Base-by-base conservation (phyloP, 1,140 invertebrate species). In the Hydropsyche tenuis region DNA sequence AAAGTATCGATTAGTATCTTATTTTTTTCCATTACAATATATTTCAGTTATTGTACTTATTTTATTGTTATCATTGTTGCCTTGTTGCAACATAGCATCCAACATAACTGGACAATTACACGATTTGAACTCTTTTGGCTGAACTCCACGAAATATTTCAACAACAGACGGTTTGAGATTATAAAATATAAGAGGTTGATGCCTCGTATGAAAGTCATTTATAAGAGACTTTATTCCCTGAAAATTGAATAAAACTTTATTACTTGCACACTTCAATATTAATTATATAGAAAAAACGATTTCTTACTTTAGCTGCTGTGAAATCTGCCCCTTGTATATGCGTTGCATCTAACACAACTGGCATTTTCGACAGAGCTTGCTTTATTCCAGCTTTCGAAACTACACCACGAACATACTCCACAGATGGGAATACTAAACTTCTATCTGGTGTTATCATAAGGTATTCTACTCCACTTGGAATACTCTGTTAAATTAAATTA, bases 261-360 rank as follows among this genome's bases (percentile, higher is more conserved):
- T 45, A 9, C 5, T 11, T 9, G 6, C 16, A 64, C 23, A 5
- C 16, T 2, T 69, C 65, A 46, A 23, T 18, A 37, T 18, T 69
- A 69, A 46, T 30, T 1, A 7, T 3, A 45, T 5, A 42, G 9
- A 73, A 43, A 53, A 66, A 18, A 43, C 16, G 27, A 69, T 27
- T 42, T 65, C 48, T 63, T 80, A 92, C 91, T 86, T 88, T 90
- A 0, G 91, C 90, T 18, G 90, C 90, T 3, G 91, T 92, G 81
- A 91, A 93, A 85, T 93, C 92, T 1, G 90, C 90, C 27, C 89
- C 90, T 81, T 92, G 90, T 78, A 93, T 91, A 80, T 93, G 91
- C 69, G 88, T 88, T 22, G 90, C 91, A 83, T 94, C 91, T 37
- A 94, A 86, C 43, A 94, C 91, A 73, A 93, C 89, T 7, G 91